These are phyloP conservation scores for Tetrao urogallus DNA, from an alignment of 2,113 vertebrate species.

Conservation along the genomic window DNA sequence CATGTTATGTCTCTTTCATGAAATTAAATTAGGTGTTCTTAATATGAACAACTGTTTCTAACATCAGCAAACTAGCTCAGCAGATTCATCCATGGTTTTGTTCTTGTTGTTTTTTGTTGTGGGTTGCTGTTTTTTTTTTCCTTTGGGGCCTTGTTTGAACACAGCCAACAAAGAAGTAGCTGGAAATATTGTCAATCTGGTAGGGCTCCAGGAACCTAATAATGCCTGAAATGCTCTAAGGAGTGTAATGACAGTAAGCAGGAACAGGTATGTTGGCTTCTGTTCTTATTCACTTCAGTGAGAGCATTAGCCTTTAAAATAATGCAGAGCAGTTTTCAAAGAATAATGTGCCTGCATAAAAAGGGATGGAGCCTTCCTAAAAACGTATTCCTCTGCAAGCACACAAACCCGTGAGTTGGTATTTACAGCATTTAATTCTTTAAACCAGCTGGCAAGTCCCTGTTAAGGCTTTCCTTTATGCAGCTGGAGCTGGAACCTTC, in stretches of 20 bases:
- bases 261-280: conserved; percentile 70
- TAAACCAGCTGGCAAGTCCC: conserved; percentile 65
- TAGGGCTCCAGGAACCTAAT: conserved; percentile 68
- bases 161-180: conserved; percentile 51
- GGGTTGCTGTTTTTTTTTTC: not conserved
- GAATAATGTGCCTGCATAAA: not conserved
- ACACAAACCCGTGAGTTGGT: not conserved
- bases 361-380: not conserved
- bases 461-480: conserved; percentile 61
- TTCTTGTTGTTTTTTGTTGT: not conserved
- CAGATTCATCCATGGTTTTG: conserved; percentile 65
- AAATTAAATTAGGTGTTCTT: conserved; percentile 77
- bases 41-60: conserved; percentile 75
- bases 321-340: conserved; percentile 32
- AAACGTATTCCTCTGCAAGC: conserved; percentile 3
- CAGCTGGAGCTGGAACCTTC: conserved; percentile 60
- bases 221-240: conserved; percentile 66
- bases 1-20: conserved; percentile 70
- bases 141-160: conserved; percentile 58
- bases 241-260: conserved; percentile 50
- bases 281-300: conserved; percentile 31
- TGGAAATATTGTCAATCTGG: conserved; percentile 71
- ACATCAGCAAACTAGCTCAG: conserved; percentile 73
- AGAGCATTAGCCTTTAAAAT: conserved; percentile 42
- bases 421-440: conserved; percentile 52